Evolutionary conservation across 2,797 vertebrate species (phyloP).

Genomic region (Sebastes minor): DNA sequence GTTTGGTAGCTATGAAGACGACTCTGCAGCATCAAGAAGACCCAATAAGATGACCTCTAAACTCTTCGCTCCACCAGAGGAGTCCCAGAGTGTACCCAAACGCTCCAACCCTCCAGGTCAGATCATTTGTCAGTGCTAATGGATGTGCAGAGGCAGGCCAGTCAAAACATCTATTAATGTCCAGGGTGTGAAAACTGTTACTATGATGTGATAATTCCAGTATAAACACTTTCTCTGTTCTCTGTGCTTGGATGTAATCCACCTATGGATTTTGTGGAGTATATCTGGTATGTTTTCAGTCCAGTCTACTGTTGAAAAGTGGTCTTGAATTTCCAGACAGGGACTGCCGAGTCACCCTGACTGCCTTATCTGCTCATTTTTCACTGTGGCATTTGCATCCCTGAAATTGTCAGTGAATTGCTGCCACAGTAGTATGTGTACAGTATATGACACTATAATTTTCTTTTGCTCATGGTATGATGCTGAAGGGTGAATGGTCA

Average conservation of each 20-base stretch:
- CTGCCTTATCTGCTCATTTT: not conserved
- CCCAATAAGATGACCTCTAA: slow-evolving; percentile 91
- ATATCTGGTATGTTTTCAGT: slow-evolving; percentile 13
- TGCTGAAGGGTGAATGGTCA: not conserved
- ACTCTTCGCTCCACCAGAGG: slow-evolving; percentile 88
- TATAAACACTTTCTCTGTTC: not conserved
- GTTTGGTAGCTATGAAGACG: slow-evolving; percentile 88
- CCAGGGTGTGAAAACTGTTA: slow-evolving; percentile 54
- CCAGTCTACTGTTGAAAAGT: not conserved
- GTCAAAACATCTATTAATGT: slow-evolving; percentile 2
- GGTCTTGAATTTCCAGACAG: not conserved
- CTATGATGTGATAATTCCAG: slow-evolving; percentile 16
- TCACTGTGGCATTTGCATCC: not conserved
- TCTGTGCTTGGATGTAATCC: not conserved
- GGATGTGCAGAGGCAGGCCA: not conserved
- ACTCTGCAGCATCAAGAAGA: slow-evolving; percentile 75
- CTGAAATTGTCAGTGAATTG: not conserved
- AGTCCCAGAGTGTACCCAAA: slow-evolving; percentile 81
- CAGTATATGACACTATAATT: not conserved
- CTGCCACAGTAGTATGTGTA: not conserved
- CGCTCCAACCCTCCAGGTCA: slow-evolving; percentile 95
- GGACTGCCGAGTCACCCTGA: not conserved
- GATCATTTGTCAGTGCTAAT: slow-evolving; percentile 5
- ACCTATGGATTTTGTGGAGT: slow-evolving; percentile 1
- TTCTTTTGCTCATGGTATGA: not conserved